Evolutionary conservation across 1,140 invertebrate species (phyloP).

Genomic region (Pteromalus puparum): DNA sequence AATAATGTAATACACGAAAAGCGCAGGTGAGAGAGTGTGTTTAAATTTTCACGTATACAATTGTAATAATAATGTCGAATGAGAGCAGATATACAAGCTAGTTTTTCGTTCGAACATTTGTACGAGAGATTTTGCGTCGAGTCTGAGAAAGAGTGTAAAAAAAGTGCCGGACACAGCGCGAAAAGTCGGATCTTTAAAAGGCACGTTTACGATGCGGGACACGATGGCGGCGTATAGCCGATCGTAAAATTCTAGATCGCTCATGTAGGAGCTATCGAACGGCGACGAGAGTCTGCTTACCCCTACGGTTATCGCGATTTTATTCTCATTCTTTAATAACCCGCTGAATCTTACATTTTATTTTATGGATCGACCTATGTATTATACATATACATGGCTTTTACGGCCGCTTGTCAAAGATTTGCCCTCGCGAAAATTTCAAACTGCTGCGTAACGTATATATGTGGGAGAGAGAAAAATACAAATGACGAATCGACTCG

Average conservation of each 20-base stretch:
- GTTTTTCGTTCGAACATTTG: neutral
- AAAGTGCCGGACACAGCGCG: neutral
- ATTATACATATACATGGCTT: too few species aligned
- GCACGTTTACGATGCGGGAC: neutral
- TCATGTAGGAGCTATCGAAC: neutral
- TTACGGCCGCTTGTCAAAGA: neutral
- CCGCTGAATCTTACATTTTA: conserved; percentile 18
- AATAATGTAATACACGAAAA: conserved; percentile 26
- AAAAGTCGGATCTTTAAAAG: conserved; percentile 8
- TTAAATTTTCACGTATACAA: too few species aligned
- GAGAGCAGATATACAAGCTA: too few species aligned
- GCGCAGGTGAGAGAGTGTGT: neutral
- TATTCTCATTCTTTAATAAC: conserved; percentile 39
- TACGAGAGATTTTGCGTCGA: neutral
- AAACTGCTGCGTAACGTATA: neutral
- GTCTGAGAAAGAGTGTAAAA: neutral
- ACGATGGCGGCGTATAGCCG: neutral
- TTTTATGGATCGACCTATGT: neutral
- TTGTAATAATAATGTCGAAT: too few species aligned
- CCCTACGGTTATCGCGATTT: conserved; percentile 8
- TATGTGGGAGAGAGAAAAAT: neutral
- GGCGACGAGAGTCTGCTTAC: conserved; percentile 19
- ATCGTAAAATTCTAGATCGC: conserved; percentile 35
- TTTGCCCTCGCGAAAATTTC: neutral
- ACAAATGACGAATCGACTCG: neutral